Evolutionary conservation across 2,113 vertebrate species (phyloP), one percentile per base, ranked within the genome.

Genomic region (Neopipo cinnamomea): DNA sequence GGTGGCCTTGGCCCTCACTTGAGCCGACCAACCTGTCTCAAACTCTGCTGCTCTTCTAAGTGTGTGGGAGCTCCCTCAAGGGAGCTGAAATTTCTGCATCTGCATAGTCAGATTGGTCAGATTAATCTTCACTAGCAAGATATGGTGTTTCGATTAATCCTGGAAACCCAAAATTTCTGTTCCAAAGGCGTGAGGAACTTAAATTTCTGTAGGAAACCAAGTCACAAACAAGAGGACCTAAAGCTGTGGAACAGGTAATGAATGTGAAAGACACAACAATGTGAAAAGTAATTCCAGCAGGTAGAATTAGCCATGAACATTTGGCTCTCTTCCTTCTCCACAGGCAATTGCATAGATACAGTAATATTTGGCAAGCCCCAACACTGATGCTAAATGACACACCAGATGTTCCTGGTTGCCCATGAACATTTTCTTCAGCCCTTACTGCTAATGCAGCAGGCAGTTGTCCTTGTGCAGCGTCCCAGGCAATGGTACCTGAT

Each of bases 391-490:
- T 92, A 55, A 62, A 83, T 87, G 72, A 80, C 47, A 83, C 35
- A 59, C 66, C 96, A 95, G 94, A 96, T 95, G 95, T 93, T 93
- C 35, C 58, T 61, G 47, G 47, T 4, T 6, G 46, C 30, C 59
- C 70, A 84, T 0, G 0, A 65, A 33, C 3, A 7, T 24, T 67
- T 52, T 89, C 27, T 86, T 71, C 77, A 90, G 63, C 46, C 80
- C 77, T 74, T 37, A 21, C 33, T 77, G 70, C n/a, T 73, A 59
- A 19, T 7, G 11, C 35, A 93, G 44, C n/a, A 46, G 63, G 28
- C 7, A 0, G 12, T 68, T 88, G n/a, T 80, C 30, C 63, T 89
- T 68, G 37, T 53, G 47, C 31, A 12, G 19, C 3, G 5, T 74
- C 61, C 33, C 18, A 50, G 61, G 28, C 18, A 81, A n/a, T 27